phyloP scores from a whole-genome alignment of 1,140 invertebrate species.

The Bemisia tabaci region DNA sequence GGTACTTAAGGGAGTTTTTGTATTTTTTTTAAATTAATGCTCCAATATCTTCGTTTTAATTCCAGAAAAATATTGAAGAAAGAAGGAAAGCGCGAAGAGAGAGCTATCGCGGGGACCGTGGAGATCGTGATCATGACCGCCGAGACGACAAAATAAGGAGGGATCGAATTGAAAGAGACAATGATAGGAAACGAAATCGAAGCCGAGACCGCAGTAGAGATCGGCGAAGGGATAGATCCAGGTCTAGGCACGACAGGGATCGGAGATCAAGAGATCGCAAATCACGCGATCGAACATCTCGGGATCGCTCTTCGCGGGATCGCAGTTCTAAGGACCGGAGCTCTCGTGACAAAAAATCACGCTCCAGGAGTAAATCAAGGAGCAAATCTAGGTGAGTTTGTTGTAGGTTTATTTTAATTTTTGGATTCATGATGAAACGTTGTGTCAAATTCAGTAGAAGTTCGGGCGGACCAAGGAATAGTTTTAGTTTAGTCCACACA shows the following conservation, averaged over 20 bases:
- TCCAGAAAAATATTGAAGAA: slow-evolving; percentile 14
- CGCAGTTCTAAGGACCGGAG: too few species aligned
- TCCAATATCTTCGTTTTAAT: too few species aligned
- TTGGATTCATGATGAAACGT: too few species aligned
- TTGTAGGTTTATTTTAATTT: slow-evolving; percentile 10
- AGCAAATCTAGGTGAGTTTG: slow-evolving; percentile 12
- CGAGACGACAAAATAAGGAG: too few species aligned
- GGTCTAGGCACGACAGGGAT: slow-evolving; percentile 19
- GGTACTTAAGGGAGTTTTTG: too few species aligned
- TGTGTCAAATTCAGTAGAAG: too few species aligned
- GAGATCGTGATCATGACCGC: slow-evolving; percentile 3
- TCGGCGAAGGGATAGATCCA: not conserved
- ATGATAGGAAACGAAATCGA: slow-evolving; percentile 15
- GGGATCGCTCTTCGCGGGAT: too few species aligned
- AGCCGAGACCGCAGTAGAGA: slow-evolving; percentile 4
- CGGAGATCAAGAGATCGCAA: too few species aligned
- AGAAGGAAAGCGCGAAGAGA: slow-evolving; percentile 12
- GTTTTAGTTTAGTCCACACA: too few species aligned
- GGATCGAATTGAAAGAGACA: slow-evolving; percentile 12
- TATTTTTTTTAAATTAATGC: too few species aligned
- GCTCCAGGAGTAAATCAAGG: slow-evolving; percentile 9
- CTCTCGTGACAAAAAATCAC: slow-evolving; percentile 10
- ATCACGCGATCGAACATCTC: too few species aligned
- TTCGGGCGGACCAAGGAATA: too few species aligned
- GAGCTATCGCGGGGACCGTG: slow-evolving; percentile 9